Evolutionary conservation across 2,888 invertebrate genomes (phyloP).

Genomic region (Synanthedon tipuliformis): DNA sequence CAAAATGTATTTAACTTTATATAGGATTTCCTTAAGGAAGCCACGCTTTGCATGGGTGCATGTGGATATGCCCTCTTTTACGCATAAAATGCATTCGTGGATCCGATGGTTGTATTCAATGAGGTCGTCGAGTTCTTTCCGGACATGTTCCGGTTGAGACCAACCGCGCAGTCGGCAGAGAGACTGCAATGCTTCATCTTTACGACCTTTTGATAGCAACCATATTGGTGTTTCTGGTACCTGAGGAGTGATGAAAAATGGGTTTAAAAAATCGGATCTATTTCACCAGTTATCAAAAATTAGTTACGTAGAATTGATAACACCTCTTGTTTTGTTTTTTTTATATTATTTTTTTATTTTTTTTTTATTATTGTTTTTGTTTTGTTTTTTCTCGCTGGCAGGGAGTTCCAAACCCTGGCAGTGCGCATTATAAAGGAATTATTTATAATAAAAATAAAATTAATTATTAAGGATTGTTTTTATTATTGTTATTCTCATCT

Average conservation of each 20-base stretch:
- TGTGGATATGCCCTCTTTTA: slow-evolving; percentile 28
- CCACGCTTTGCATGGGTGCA: slow-evolving; percentile 36
- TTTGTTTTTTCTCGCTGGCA: too few relatives aligned
- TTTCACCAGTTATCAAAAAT: too few relatives aligned
- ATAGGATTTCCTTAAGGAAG: slow-evolving; percentile 25
- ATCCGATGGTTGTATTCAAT: slow-evolving; percentile 48
- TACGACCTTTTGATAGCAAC: slow-evolving; percentile 68
- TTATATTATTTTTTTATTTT: too few relatives aligned
- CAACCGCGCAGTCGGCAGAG: slow-evolving; percentile 70
- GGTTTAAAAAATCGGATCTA: too few relatives aligned
- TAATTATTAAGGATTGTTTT: too few relatives aligned
- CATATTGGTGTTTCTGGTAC: slow-evolving; percentile 72
- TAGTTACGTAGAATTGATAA: too few relatives aligned
- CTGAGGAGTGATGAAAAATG: slow-evolving; percentile 24
- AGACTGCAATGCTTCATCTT: slow-evolving; percentile 62
- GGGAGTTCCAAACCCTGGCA: too few relatives aligned
- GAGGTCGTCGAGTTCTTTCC: slow-evolving; percentile 60
- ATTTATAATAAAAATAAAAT: too few relatives aligned
- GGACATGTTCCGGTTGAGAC: slow-evolving; percentile 60
- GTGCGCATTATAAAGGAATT: too few relatives aligned
- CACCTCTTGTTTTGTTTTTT: too few relatives aligned
- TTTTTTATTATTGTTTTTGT: too few relatives aligned
- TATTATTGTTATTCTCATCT: too few relatives aligned
- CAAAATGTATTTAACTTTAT: slow-evolving; percentile 44
- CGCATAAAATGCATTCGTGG: slow-evolving; percentile 41